Percentiles rank a stretch among this genome's conserved stretches.
phyloP scores from a whole-genome alignment of 1,140 invertebrate species.

The Aphelinus atriplicis region DNA sequence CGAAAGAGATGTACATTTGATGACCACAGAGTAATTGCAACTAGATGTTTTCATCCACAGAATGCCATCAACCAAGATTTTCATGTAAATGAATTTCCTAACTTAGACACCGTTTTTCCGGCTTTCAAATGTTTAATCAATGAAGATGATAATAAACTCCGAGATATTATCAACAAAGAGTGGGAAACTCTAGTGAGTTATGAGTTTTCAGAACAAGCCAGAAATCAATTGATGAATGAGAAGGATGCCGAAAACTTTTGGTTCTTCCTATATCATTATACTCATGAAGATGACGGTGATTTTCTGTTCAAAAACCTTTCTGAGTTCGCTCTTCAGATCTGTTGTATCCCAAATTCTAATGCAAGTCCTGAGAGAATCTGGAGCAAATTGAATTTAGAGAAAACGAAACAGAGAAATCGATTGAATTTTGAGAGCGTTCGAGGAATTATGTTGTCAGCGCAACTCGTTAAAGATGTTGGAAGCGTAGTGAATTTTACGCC shows the following conservation, averaged over 20 bases:
- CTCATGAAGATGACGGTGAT: neutral
- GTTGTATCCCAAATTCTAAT: neutral
- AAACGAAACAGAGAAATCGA: neutral
- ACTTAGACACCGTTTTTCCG: too few relatives aligned
- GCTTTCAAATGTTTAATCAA: neutral
- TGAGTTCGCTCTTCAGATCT: neutral
- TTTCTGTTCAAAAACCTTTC: neutral
- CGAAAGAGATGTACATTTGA: too few relatives aligned
- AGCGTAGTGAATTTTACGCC: neutral
- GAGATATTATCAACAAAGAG: neutral
- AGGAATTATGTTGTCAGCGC: neutral
- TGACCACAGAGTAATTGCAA: too few relatives aligned
- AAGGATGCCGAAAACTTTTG: conserved; percentile 1
- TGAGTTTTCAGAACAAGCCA: neutral
- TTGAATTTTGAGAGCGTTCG: neutral
- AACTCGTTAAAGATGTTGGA: conserved; percentile 1
- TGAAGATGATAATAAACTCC: neutral
- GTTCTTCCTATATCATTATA: neutral
- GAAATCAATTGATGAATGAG: too few relatives aligned
- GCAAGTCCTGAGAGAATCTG: conserved; percentile 7
- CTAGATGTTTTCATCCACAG: too few relatives aligned
- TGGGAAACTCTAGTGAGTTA: neutral
- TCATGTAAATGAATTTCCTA: too few relatives aligned
- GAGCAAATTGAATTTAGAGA: neutral
- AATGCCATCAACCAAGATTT: too few relatives aligned